phyloP scores from a whole-genome alignment of 2,888 invertebrate species.

The Stomorhina lunata region DNA sequence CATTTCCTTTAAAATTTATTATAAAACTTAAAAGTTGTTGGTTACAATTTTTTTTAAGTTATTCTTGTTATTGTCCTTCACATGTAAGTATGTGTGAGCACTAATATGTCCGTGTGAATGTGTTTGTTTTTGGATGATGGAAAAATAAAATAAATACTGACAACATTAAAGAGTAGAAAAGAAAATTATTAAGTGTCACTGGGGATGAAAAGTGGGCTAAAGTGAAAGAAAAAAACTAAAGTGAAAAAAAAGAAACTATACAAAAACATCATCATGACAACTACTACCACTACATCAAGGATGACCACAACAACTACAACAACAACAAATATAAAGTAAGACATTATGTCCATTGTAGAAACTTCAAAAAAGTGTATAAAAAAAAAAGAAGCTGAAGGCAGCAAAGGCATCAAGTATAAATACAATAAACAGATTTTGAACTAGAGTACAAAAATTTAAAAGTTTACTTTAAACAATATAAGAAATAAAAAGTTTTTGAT shows the following conservation, averaged over 20 bases:
- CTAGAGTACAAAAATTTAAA: conserved; percentile 46
- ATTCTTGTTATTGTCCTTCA: conserved; percentile 21
- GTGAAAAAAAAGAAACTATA: conserved; percentile 34
- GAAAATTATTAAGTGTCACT: conserved; percentile 80
- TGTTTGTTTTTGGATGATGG: conserved; percentile 69
- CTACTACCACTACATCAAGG: conserved; percentile 59
- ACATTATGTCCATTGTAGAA: conserved; percentile 62
- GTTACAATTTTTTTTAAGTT: conserved; percentile 50
- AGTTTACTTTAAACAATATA: conserved; percentile 23
- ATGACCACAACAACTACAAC: conserved; percentile 64
- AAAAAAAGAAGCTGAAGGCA: conserved; percentile 35
- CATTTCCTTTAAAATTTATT: conserved; percentile 67
- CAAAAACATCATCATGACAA: conserved; percentile 60
- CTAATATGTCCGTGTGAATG: not conserved
- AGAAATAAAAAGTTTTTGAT: conserved; percentile 5
- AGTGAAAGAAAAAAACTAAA: conserved; percentile 42
- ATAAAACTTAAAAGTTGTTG: conserved; percentile 77
- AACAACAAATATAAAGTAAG: conserved; percentile 55
- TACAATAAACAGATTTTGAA: conserved; percentile 64
- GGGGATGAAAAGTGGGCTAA: conserved; percentile 79
- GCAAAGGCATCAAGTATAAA: conserved; percentile 42
- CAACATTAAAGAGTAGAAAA: conserved; percentile 78
- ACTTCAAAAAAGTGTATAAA: conserved; percentile 30
- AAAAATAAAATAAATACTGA: conserved; percentile 79
- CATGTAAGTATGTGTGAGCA: not conserved